Conservation (phyloP, 2,888 invertebrate species). For the Conchocele bisecta region DNA sequence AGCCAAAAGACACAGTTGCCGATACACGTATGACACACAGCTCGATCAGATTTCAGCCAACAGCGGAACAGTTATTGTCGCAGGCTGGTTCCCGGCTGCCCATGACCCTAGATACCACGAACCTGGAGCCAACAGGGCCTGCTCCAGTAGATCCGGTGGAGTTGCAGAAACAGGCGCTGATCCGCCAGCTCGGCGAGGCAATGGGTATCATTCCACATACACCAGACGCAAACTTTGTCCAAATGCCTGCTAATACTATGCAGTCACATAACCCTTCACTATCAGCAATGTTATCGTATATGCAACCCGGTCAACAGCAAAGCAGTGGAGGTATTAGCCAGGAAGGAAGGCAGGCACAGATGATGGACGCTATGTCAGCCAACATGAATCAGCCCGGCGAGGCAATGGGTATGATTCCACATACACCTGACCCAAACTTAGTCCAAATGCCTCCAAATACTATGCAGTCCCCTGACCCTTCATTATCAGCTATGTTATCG, state of each 20-base stretch:
- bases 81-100: conserved; percentile 31
- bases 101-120: conserved; percentile 34
- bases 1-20: conserved; percentile 19
- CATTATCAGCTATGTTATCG: no score
- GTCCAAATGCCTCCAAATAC: no score
- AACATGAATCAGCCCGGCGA: conserved; percentile 34
- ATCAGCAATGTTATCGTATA: no score
- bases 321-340: no score
- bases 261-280: no score
- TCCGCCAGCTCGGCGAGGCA: conserved; percentile 49
- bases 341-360: neutral
- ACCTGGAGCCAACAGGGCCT: conserved; percentile 34
- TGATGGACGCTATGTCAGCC: neutral
- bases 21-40: conserved; percentile 40
- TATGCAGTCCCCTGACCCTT: no score
- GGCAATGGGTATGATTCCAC: conserved; percentile 48
- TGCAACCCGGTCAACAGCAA: no score
- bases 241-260: no score
- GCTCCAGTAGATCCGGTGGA: conserved; percentile 29
- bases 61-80: conserved; percentile 51
- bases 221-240: no score
- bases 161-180: conserved; percentile 41
- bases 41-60: conserved; percentile 42
- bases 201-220: conserved; percentile 49
- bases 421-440: no score